Conservation (phyloP, 2,888 invertebrate species). For the Lypha dubia region DNA sequence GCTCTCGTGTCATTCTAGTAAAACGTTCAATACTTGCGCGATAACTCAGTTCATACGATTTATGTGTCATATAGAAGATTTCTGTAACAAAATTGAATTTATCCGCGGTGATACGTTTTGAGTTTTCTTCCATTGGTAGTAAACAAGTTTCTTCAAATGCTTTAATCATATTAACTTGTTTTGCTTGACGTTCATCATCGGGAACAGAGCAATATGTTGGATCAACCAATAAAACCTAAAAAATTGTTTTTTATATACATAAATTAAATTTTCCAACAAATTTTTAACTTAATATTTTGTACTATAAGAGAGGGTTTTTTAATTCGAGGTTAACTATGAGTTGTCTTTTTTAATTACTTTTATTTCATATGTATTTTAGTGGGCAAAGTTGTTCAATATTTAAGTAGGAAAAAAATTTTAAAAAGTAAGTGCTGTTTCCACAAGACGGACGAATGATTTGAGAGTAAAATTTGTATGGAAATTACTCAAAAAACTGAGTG, state of each 20-base stretch:
- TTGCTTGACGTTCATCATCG: constrained; percentile 86
- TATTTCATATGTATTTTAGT: no score
- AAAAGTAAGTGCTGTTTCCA: no score
- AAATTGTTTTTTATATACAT: not conserved
- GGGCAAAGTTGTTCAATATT: no score
- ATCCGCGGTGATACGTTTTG: constrained; percentile 85
- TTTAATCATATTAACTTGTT: constrained; percentile 88
- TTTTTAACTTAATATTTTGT: no score
- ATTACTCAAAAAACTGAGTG: no score
- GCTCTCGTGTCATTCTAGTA: constrained; percentile 87
- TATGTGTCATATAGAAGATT: constrained; percentile 95
- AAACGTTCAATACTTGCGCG: constrained; percentile 88
- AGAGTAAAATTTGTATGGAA: no score
- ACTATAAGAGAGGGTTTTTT: no score
- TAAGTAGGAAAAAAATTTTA: no score
- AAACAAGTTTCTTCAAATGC: constrained; percentile 91
- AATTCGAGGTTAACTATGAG: no score
- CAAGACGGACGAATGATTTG: no score
- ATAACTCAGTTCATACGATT: constrained; percentile 91
- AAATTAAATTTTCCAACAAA: no score
- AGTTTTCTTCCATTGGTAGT: constrained; percentile 87
- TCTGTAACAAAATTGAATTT: constrained; percentile 94
- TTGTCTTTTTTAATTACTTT: no score
- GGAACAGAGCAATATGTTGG: constrained; percentile 92
- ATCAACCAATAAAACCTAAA: constrained; percentile 88